Evolutionary conservation across 2,797 vertebrate genomes (phyloP), one percentile per base, ranked within the genome.

Genomic region (Aselliscus stoliczkanus): DNA sequence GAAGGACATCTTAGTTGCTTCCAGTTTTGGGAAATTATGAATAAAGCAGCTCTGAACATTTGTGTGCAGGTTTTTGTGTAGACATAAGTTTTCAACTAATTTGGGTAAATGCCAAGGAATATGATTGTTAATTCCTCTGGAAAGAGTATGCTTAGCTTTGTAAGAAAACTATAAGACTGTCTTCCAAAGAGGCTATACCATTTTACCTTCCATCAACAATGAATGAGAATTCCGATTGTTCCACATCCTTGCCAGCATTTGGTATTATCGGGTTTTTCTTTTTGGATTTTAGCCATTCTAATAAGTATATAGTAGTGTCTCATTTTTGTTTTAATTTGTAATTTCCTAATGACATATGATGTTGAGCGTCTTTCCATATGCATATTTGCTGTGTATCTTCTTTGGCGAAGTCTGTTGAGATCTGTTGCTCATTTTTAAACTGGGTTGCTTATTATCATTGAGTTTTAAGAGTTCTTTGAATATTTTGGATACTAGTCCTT

Each of bases 1-100:
- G 79, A 94, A 91, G 50, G 69, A 69, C 15, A 58, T 90, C 29
- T 73, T 92, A 18, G 34, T 77, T 96, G 75, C 31, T 94, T 94
- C 64, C 31, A 39, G 50, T 50, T 65, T 95, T 87, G 2, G 29
- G 37, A 58, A 92, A 89, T 73, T 58, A 73, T 76, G 64, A 70
- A 70, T 47, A 62, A 84, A 94, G 65, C 60, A 80, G 17, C 85
- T 82, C 9, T 87, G 80, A 80, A 83, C 42, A 72, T 90, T 76
- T 79, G 47, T 31, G 47, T 88, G 64, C 29, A 77, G 23, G 50
- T 91, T 96, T 94, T 70, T 88, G 76, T 64, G 39, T 77, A 60
- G 75, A 76, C 23, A 18, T 76, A 92, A 42, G 14, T 89, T 87
- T 96, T 85, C 69, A 88, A 12, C 13, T 81, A 73, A 37, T 93